Conservation (phyloP, 2,888 invertebrate genomes). For the Sphaerophoria taeniata region DNA sequence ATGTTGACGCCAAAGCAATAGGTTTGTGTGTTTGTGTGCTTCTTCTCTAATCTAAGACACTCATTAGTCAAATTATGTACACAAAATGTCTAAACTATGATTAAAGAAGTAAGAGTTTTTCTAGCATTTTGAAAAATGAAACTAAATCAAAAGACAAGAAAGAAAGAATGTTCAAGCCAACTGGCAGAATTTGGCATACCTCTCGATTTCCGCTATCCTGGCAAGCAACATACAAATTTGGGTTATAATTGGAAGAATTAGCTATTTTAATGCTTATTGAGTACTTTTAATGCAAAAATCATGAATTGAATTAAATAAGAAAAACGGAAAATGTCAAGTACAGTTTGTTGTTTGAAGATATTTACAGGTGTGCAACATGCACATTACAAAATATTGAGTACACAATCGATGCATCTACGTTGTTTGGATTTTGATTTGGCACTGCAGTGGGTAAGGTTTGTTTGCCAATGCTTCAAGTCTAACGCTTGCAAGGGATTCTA, state of each 20-base stretch:
- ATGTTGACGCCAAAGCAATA: not conserved
- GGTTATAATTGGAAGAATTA: constrained; percentile 72
- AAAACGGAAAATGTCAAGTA: constrained; percentile 46
- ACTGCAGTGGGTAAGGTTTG: constrained; percentile 28
- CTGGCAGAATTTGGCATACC: constrained; percentile 84
- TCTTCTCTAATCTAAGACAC: constrained; percentile 4
- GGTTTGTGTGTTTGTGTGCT: not conserved
- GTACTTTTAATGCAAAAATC: constrained; percentile 75
- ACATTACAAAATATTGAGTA: constrained; percentile 65
- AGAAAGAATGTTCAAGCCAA: constrained; percentile 80
- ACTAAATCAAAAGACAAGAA: constrained; percentile 4
- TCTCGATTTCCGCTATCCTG: constrained; percentile 89
- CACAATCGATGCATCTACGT: constrained; percentile 58
- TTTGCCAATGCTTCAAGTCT: not conserved
- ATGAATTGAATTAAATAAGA: constrained; percentile 75
- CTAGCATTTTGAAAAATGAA: constrained; percentile 24
- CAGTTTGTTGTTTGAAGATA: constrained; percentile 10
- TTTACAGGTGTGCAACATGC: constrained; percentile 69
- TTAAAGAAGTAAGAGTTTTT: constrained; percentile 1
- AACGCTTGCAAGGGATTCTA: too few species aligned
- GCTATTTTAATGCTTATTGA: constrained; percentile 71
- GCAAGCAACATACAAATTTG: constrained; percentile 83
- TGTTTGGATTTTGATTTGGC: not conserved
- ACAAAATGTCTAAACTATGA: constrained; percentile 22
- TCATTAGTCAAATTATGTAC: not conserved